phyloP scores from a whole-genome alignment of 2,888 invertebrate genomes.

The Ormyrus rosae region DNA sequence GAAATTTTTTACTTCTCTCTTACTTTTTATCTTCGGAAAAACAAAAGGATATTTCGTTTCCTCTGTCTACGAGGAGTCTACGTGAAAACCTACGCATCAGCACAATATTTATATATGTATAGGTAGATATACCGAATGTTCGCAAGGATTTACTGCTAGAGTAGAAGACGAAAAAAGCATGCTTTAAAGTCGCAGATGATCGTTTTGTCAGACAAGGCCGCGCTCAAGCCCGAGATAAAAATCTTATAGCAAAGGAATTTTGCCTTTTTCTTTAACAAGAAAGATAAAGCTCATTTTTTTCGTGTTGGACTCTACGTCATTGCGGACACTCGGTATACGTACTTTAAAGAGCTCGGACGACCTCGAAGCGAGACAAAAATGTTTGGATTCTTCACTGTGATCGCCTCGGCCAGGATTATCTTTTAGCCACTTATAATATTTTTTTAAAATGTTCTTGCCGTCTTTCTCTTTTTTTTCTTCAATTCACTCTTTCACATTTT shows the following conservation, averaged over 20 bases:
- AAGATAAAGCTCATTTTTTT: too few species aligned
- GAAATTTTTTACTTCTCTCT: background rate
- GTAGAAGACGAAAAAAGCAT: too few species aligned
- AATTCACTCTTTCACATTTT: conserved; percentile 4
- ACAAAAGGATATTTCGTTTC: conserved; percentile 19
- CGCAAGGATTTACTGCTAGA: background rate
- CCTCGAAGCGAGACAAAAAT: conserved; percentile 16
- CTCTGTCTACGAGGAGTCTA: conserved; percentile 11
- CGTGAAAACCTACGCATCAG: conserved; percentile 32
- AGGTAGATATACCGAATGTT: background rate
- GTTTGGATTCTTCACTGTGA: background rate
- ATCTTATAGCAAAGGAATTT: too few species aligned
- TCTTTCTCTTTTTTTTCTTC: background rate
- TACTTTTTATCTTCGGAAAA: conserved; percentile 15
- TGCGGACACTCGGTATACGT: background rate
- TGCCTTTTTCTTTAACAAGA: too few species aligned
- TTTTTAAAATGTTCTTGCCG: conserved; percentile 24
- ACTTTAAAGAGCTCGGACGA: conserved; percentile 6
- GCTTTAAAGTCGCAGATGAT: too few species aligned
- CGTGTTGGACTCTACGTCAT: too few species aligned
- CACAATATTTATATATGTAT: conserved; percentile 24
- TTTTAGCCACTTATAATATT: conserved; percentile 34
- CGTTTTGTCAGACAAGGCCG: too few species aligned
- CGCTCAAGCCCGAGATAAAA: too few species aligned
- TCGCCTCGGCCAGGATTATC: conserved; percentile 19